Evolutionary conservation across 2,888 invertebrate genomes (phyloP).

Genomic region (Stramonita haemastoma): DNA sequence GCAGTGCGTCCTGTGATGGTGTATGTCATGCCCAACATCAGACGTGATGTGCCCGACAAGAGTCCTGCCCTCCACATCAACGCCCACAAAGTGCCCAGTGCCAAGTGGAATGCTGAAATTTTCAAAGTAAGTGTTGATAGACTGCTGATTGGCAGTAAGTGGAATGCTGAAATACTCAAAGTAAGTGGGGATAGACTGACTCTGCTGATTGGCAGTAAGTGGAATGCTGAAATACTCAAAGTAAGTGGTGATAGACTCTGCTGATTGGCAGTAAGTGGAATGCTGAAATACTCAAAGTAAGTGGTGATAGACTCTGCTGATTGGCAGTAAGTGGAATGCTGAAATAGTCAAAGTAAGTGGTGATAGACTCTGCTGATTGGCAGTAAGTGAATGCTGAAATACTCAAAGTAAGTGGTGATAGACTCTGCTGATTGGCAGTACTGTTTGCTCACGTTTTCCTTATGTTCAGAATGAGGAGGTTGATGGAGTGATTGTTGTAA

Average conservation of each 20-base stretch:
- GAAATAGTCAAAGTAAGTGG: conserved; percentile 87
- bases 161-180: conserved; percentile 92
- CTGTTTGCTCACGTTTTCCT: no score
- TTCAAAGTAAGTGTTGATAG: conserved; percentile 82
- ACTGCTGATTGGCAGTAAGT: conserved; percentile 60
- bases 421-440: background rate
- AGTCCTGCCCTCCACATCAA: conserved; percentile 88
- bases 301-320: conserved; percentile 5
- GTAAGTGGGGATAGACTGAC: conserved; percentile 72
- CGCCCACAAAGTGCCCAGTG: conserved; percentile 84
- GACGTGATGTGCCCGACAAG: conserved; percentile 75
- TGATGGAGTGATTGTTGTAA: no score
- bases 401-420: conserved; percentile 82
- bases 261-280: conserved; percentile 80
- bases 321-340: conserved; percentile 83
- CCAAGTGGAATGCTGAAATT: conserved; percentile 88
- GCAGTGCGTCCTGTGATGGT: conserved; percentile 90
- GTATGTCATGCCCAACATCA: conserved; percentile 83
- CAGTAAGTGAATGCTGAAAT: conserved; percentile 87
- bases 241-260: conserved; percentile 73
- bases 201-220: conserved; percentile 74
- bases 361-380: background rate
- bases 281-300: conserved; percentile 90
- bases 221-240: conserved; percentile 92
- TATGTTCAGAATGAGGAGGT: no score